Evolutionary conservation across 2,113 vertebrate genomes (phyloP).

Genomic region (Cyprinodon variegatus): DNA sequence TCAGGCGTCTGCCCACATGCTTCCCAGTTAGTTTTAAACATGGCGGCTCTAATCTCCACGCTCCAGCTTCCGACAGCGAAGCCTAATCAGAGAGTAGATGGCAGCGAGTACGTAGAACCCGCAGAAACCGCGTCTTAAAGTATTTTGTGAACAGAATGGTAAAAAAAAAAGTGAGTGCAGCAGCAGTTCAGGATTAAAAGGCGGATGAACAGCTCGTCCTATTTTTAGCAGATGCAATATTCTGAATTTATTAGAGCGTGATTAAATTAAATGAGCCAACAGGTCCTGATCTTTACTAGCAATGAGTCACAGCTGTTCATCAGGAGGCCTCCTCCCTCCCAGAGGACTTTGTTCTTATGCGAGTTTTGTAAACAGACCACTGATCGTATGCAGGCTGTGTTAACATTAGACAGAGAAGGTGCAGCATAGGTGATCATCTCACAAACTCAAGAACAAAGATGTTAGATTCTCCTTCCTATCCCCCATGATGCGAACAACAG

Average conservation of each 20-base stretch:
- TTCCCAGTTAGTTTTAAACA: not conserved
- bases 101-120: slow-evolving; percentile 3
- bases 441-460: not conserved
- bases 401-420: not conserved
- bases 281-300: slow-evolving; percentile 44
- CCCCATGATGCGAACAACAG: no score
- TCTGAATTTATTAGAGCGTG: slow-evolving; percentile 63
- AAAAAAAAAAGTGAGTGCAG: not conserved
- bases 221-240: slow-evolving; percentile 30
- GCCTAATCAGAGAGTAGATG: slow-evolving; percentile 22
- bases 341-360: not conserved
- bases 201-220: not conserved
- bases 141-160: not conserved
- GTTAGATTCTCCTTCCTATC: no score
- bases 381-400: not conserved
- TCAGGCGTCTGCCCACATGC: slow-evolving; percentile 43
- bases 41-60: slow-evolving; percentile 43
- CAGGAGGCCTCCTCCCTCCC: not conserved
- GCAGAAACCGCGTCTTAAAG: slow-evolving; percentile 15
- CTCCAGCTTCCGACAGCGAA: slow-evolving; percentile 44
- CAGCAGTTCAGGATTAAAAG: not conserved
- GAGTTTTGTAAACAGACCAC: slow-evolving; percentile 15
- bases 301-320: slow-evolving; percentile 29
- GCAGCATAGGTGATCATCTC: not conserved
- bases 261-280: slow-evolving; percentile 7